Conservation (phyloP, 2,888 invertebrate genomes). For the Saturnia pavonia region DNA sequence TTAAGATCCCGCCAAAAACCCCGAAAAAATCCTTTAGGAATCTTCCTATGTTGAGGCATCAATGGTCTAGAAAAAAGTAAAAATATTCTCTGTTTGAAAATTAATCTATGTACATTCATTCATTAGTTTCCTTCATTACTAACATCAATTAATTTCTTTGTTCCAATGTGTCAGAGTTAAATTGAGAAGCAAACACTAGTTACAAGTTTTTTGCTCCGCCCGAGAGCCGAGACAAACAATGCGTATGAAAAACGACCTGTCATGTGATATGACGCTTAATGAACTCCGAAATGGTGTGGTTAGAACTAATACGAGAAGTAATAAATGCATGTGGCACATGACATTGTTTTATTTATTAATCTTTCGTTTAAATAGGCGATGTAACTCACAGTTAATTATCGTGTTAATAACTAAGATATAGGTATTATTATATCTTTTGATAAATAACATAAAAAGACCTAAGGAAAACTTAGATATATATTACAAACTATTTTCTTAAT, state of each 20-base stretch:
- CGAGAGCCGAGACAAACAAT: slow-evolving; percentile 63
- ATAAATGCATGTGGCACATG: slow-evolving; percentile 10
- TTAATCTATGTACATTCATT: slow-evolving; percentile 55
- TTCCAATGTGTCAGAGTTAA: slow-evolving; percentile 75
- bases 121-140: slow-evolving; percentile 73
- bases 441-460: not conserved
- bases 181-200: slow-evolving; percentile 80
- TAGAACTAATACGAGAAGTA: slow-evolving; percentile 66
- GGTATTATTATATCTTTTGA: not conserved
- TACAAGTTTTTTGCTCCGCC: slow-evolving; percentile 47
- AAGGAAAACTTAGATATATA: not conserved
- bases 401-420: not conserved
- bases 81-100: slow-evolving; percentile 31
- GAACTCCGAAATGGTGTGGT: slow-evolving; percentile 63
- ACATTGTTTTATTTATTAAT: slow-evolving; percentile 8
- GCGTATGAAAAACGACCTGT: slow-evolving; percentile 69
- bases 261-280: slow-evolving; percentile 65
- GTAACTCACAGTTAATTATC: not conserved
- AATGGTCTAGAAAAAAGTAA: not conserved
- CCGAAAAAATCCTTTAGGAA: not conserved
- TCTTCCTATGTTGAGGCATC: not conserved
- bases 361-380: not conserved
- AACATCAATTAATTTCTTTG: slow-evolving; percentile 80
- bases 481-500: not conserved
- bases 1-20: not conserved